Evolutionary conservation across 2,797 vertebrate genomes (phyloP).

Genomic region (Meda fulgida): DNA sequence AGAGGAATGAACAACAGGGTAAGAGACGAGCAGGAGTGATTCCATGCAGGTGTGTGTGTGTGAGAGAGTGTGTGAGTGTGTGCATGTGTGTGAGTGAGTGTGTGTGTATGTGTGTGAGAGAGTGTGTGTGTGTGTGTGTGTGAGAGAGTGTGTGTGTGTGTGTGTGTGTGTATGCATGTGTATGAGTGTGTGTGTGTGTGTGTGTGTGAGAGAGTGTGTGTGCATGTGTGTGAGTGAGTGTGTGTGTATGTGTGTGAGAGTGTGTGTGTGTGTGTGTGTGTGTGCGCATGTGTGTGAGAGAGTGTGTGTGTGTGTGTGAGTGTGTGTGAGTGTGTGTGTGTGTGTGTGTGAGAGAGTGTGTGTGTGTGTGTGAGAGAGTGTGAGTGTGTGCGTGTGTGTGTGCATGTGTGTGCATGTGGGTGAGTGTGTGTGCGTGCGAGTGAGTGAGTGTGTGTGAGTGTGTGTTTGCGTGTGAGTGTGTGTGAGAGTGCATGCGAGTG

Average conservation of each 20-base stretch:
- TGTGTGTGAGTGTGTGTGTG: not conserved
- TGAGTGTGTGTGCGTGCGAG: too few relatives aligned
- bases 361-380: too few relatives aligned
- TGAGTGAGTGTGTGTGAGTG: too few relatives aligned
- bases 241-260: not conserved
- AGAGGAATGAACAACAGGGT: slow-evolving; percentile 7
- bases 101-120: too few relatives aligned
- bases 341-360: too few relatives aligned
- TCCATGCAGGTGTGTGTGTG: not conserved
- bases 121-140: too few relatives aligned
- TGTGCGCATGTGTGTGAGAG: too few relatives aligned
- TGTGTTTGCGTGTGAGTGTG: too few relatives aligned
- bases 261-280: too few relatives aligned
- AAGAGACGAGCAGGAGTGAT: not conserved
- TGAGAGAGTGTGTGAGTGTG: not conserved
- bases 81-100: not conserved
- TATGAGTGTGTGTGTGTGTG: not conserved
- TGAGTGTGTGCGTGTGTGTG: not conserved
- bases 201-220: not conserved
- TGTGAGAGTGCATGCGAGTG: too few relatives aligned
- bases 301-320: too few relatives aligned
- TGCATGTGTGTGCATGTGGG: not conserved
- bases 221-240: slow-evolving; percentile 23
- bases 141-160: slow-evolving; percentile 25
- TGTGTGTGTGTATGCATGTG: slow-evolving; percentile 30